phyloP scores from a whole-genome alignment of 64 coral and sea anemone genomes.

The Dendrophyllia cribrosa region DNA sequence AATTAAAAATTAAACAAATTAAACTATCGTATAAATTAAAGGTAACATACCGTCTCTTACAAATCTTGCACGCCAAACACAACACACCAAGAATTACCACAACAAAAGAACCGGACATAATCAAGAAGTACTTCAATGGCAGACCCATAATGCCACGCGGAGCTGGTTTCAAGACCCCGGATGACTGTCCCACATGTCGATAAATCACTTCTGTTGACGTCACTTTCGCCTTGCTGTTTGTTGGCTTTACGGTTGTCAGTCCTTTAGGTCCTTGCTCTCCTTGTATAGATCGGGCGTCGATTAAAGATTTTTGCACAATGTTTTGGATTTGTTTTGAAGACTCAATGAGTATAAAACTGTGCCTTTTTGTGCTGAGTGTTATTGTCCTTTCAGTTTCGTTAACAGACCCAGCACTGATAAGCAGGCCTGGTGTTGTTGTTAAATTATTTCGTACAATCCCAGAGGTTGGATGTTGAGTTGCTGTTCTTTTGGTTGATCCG shows the following conservation, averaged over 20 bases:
- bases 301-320: not conserved
- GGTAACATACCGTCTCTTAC: conserved; percentile 7
- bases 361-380: not conserved
- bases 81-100: not conserved
- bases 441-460: not conserved
- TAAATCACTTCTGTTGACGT: not conserved
- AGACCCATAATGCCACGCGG: not conserved
- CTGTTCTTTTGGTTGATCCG: not conserved
- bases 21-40: not conserved
- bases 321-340: not conserved
- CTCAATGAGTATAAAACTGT: not conserved
- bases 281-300: not conserved
- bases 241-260: not conserved
- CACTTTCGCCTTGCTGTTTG: not conserved
- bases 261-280: not conserved
- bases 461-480: not conserved
- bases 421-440: not conserved
- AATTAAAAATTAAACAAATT: not conserved
- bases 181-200: not conserved
- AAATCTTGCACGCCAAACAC: not conserved
- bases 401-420: not conserved
- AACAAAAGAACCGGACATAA: not conserved
- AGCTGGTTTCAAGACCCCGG: not conserved
- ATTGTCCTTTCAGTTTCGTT: not conserved
- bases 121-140: conserved; percentile 1